These are phyloP conservation scores for Pedetes capensis DNA, from an alignment of 2,113 vertebrate species.

Conservation along the genomic window DNA sequence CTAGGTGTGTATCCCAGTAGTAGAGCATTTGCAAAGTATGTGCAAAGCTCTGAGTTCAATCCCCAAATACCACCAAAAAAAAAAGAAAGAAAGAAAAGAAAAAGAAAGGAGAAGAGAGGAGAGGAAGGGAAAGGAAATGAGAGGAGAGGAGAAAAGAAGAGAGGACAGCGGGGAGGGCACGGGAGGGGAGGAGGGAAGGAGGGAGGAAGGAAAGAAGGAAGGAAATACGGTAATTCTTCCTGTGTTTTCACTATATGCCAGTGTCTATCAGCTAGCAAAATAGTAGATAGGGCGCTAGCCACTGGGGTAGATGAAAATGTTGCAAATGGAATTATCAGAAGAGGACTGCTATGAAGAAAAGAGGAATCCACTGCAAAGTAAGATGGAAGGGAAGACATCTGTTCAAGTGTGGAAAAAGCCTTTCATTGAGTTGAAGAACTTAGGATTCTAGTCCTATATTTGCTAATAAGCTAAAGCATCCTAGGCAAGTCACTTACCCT, in stretches of 20 bases:
- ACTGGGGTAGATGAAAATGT: neutral
- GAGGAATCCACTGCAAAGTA: neutral
- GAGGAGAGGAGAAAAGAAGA: too few species aligned
- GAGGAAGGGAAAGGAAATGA: too few species aligned
- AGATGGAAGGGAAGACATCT: neutral
- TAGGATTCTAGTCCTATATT: neutral
- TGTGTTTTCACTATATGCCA: neutral
- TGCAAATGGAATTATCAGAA: neutral
- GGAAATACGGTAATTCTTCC: neutral
- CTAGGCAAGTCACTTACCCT: neutral
- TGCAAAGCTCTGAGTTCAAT: too few species aligned
- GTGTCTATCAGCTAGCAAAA: neutral
- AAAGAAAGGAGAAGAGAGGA: too few species aligned
- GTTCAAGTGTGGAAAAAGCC: neutral
- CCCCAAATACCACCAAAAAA: too few species aligned
- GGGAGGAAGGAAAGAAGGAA: neutral
- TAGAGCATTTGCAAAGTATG: too few species aligned
- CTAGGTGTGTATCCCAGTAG: too few species aligned
- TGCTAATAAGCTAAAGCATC: neutral
- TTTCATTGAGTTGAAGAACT: neutral
- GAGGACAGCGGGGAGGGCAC: too few species aligned
- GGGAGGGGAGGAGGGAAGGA: too few species aligned
- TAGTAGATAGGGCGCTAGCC: neutral
- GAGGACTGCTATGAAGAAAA: neutral
- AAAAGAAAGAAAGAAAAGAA: too few species aligned